Evolutionary conservation across 2,888 invertebrate genomes (phyloP), one percentile per base, ranked within the genome.

Genomic region (Caenorhabditis sp.): DNA sequence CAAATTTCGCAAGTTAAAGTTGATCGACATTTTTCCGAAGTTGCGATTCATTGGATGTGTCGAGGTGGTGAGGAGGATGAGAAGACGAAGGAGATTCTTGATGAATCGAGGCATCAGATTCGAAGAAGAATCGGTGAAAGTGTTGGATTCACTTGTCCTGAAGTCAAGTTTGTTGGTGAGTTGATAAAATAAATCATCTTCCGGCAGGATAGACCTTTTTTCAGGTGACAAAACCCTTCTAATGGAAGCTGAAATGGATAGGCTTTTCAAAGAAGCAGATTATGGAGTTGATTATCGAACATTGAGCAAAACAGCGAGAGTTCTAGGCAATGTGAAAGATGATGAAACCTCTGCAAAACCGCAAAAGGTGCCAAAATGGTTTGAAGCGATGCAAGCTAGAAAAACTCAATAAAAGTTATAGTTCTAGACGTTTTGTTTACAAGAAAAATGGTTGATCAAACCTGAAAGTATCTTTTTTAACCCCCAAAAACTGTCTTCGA

Each of bases 201-300:
- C n/a, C n/a, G n/a, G n/a, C n/a, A n/a, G n/a, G n/a, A n/a, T n/a
- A n/a, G n/a, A n/a, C n/a, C n/a, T 10, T 37, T 8, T 50, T 60
- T 19, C 43, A 63, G 63, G 66, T 12, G 74, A 74, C 23, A 66
- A 64, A 26, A 66, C 58, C 26, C n/a, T 62, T 10, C 31, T 74
- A 26, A 66, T 72, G 60, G 75, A 69, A n/a, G 62, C 74, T 55
- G 76, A 80, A 64, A 78, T 80, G 74, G 76, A 80, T 21, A 60
- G 61, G 21, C 17, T 80, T 12, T 78, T 80, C 66, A 60, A 69
- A 36, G 63, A 76, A 61, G 80, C 80, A 8, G 78, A 80, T 53
- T 79, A 79, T 54, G 79, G 79, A 59, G 60, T 65, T 21, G 79
- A 79, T 50, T 79, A 77, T 55, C 60, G 77, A 43, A 59, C 61